Percentiles rank a stretch among this genome's conserved stretches.
These are phyloP conservation scores for Vollenhovia emeryi DNA, from an alignment of 1,140 invertebrate species.

Conservation along the genomic window DNA sequence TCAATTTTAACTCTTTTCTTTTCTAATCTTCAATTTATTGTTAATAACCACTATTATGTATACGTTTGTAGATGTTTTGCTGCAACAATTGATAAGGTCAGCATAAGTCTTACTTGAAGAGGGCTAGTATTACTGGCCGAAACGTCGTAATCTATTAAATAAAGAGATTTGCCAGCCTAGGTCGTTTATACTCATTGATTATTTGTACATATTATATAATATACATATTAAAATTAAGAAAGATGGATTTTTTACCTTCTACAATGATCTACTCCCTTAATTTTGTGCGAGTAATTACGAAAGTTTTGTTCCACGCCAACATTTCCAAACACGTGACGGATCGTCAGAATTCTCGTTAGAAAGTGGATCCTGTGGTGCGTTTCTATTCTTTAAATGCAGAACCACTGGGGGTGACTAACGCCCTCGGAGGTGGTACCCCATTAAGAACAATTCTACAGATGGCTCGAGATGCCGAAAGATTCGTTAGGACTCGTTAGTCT, in stretches of 20 bases:
- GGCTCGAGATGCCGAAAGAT: constrained; percentile 79
- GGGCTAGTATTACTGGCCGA: no score
- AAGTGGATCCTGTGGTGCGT: constrained; percentile 72
- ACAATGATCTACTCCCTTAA: neutral
- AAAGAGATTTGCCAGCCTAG: no score
- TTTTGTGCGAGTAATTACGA: neutral
- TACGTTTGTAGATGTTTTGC: no score
- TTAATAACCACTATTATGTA: no score
- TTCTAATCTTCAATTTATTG: no score
- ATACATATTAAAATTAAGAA: neutral
- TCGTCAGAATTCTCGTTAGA: constrained; percentile 77
- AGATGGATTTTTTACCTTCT: neutral
- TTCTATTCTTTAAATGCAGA: constrained; percentile 78
- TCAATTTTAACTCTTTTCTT: no score
- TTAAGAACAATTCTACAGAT: constrained; percentile 80
- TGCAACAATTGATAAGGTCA: no score
- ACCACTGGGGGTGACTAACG: constrained; percentile 57
- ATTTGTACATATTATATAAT: neutral
- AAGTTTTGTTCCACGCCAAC: constrained; percentile 19
- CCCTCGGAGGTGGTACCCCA: constrained; percentile 68
- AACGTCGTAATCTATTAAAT: no score
- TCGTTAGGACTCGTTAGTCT: constrained; percentile 81
- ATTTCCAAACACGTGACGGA: constrained; percentile 74
- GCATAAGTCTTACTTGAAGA: no score
- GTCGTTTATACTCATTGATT: no score